Conservation (phyloP, 1,140 invertebrate genomes). For the Brachionus sp. region DNA sequence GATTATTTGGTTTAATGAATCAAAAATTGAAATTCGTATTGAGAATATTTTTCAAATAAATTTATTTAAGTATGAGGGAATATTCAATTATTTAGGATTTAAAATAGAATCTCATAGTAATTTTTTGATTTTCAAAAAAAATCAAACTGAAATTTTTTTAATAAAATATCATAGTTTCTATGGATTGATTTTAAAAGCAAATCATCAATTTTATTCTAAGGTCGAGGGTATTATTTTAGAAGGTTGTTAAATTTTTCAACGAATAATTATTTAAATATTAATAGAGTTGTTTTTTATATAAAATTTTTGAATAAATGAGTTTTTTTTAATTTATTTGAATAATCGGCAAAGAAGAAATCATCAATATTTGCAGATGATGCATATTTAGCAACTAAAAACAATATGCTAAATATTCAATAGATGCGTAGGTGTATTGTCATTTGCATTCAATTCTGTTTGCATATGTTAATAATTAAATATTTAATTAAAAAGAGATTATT, state of each 20-base stretch:
- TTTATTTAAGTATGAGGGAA: not conserved
- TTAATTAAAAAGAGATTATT: conserved; percentile 32
- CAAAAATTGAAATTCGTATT: not conserved
- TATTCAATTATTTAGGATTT: not conserved
- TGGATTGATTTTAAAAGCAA: not conserved
- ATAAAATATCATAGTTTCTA: not conserved
- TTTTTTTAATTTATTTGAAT: not conserved
- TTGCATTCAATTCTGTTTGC: conserved; percentile 1
- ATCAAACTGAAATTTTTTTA: not conserved
- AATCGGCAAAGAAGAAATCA: not conserved
- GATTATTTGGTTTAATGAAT: not conserved
- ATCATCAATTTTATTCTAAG: not conserved
- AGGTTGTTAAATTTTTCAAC: not conserved
- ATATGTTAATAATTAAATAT: conserved; percentile 14
- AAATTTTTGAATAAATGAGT: not conserved
- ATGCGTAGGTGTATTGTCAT: not conserved
- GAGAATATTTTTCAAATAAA: not conserved
- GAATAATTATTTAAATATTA: not conserved
- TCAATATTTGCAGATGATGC: not conserved
- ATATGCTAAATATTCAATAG: not conserved
- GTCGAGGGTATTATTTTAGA: not conserved
- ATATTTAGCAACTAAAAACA: not conserved
- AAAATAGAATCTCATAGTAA: not conserved
- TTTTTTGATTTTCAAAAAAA: not conserved
- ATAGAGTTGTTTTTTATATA: not conserved